Evolutionary conservation across 2,797 vertebrate species (phyloP), one percentile per base, ranked within the genome.

Genomic region (Ataeniobius toweri): DNA sequence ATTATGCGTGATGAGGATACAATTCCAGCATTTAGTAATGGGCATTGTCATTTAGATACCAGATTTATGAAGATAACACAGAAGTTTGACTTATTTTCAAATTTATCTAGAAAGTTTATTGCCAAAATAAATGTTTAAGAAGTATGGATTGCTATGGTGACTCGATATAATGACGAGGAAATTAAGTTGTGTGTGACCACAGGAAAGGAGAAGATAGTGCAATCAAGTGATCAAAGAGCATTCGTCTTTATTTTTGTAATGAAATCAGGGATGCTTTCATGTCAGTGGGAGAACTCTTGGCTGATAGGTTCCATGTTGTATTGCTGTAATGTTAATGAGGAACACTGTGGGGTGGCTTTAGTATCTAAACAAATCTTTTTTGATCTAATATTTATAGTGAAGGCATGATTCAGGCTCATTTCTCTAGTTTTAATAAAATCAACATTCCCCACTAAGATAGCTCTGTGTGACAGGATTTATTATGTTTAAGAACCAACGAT

Each of bases 321-420:
- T 77, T 78, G 9, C 22, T 75, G 65, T 63, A 74, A 85, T 81
- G 58, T 80, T 86, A 87, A 89, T 86, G 80, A 86, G 83, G 16
- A 83, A 72, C 63, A 70, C 74, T 18, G 39, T 22, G 7, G 46
- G 61, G 73, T 24, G 65, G 44, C 71, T 61, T 36, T 81, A 68
- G 81, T 73, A 68, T 82, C 73, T 77, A 67, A 28, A 53, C 67
- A 68, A 72, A 80, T 41, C 72, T 61, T 70, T 77, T 86, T 83
- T 79, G 20, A 83, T 80, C 50, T 51, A 20, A 5, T 1, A 20
- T 77, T 73, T 73, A 68, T 69, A 75, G 24, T 44, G 69, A 12
- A 31, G 24, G 20, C 58, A 26, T 78, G 55, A 36, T 77, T 76
- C 12, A 63, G 58, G 4, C 70, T 61, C 6, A 72, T 83, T 85